phyloP scores from a whole-genome alignment of 2,797 vertebrate species.

The Rhinichthys osculus region DNA sequence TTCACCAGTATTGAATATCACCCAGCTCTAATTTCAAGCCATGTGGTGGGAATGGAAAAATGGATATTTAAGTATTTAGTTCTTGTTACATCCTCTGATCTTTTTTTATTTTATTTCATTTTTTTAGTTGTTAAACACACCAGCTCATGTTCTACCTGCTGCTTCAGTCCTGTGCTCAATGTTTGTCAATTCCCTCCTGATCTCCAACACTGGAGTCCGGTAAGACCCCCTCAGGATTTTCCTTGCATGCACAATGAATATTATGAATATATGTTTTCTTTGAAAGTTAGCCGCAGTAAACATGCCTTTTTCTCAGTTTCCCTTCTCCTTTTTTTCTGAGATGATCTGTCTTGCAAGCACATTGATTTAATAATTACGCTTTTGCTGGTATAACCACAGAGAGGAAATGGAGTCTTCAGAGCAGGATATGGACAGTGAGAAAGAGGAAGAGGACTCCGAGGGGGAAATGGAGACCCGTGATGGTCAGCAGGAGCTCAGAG shows the following conservation, averaged over 20 bases:
- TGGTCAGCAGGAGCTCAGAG: constrained; percentile 48
- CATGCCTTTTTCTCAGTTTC: constrained; percentile 38
- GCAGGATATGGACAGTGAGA: constrained; percentile 85
- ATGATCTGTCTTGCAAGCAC: constrained; percentile 4
- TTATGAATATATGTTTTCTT: neutral
- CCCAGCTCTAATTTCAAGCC: neutral
- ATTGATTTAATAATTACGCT: neutral
- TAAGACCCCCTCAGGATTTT: constrained; percentile 51
- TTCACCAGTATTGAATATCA: neutral
- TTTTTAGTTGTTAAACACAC: constrained; percentile 88
- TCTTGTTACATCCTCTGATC: neutral
- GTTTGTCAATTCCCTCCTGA: constrained; percentile 89
- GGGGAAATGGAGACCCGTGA: constrained; percentile 73
- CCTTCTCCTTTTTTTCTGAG: constrained; percentile 1
- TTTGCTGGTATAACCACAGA: constrained; percentile 53
- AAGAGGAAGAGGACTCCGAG: constrained; percentile 84
- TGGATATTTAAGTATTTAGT: neutral
- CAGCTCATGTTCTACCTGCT: constrained; percentile 91
- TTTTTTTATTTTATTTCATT: neutral
- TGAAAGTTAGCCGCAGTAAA: neutral
- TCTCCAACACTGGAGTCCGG: constrained; percentile 76
- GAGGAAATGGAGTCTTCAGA: constrained; percentile 70
- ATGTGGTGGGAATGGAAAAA: neutral
- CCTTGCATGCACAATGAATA: neutral
- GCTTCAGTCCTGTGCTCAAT: constrained; percentile 88